Conservation (phyloP, 64 coral and sea anemone species). For the Porites lutea region DNA sequence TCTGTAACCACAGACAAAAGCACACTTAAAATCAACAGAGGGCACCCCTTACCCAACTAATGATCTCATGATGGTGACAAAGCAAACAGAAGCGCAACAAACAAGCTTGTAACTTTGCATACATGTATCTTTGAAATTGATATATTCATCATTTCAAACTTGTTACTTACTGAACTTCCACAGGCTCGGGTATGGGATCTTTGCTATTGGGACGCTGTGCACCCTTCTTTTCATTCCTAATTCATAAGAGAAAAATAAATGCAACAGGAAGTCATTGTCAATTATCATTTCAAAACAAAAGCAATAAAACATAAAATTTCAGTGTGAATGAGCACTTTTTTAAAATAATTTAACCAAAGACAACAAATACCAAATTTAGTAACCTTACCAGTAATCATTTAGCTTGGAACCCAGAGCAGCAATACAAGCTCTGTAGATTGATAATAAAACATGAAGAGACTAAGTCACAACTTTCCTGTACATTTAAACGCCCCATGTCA, state of each 20-base stretch:
- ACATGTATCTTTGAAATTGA: too few relatives aligned
- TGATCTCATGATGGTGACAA: too few relatives aligned
- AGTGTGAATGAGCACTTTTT: not conserved
- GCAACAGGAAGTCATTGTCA: not conserved
- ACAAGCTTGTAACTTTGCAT: too few relatives aligned
- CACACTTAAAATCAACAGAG: too few relatives aligned
- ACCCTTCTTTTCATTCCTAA: constrained; percentile 98
- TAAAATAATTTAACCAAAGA: not conserved
- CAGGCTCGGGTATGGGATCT: constrained; percentile 80
- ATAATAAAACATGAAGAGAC: not conserved
- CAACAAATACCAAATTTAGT: not conserved
- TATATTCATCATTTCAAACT: not conserved
- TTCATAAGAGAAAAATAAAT: not conserved
- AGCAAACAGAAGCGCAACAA: too few relatives aligned
- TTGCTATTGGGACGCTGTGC: constrained; percentile 59
- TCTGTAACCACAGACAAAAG: too few relatives aligned
- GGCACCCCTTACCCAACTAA: too few relatives aligned
- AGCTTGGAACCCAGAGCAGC: constrained; percentile 85
- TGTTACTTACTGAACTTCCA: constrained; percentile 89
- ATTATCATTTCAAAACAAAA: not conserved
- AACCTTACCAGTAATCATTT: constrained; percentile 91
- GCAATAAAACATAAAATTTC: not conserved
- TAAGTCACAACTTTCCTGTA: not conserved
- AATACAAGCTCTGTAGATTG: constrained; percentile 67
- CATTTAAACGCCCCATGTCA: too few relatives aligned